Base-by-base conservation (phyloP, 1,140 invertebrate species). In the Drosophila obscura region DNA sequence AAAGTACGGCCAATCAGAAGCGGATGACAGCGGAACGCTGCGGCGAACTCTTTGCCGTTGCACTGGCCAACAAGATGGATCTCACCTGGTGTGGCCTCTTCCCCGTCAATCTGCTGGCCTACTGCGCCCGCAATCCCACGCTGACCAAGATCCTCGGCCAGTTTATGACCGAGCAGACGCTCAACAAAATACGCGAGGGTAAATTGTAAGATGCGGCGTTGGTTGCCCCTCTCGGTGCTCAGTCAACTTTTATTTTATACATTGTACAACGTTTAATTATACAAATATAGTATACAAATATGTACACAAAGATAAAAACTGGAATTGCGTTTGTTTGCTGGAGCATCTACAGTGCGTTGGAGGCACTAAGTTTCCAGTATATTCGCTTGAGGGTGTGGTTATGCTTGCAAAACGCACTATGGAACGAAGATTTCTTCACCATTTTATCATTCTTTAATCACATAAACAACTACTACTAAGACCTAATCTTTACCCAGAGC, bases 11-110 rank as follows among this genome's bases (percentile, higher is more conserved):
- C 4, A 93, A 92, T 16, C 94, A 95, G 73, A 89, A 84, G 31
- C 93, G 92, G 16, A 93, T 97, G 93, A 94, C 93, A 2, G 93
- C 94, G 1, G 93, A 95, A 77, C 93, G 96, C 28, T 97, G 96
- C 92, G 96, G 94, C 1, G 87, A 94, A 73, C 91, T 97, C 4
- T 95, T 94, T 91, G 94, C 94, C 0, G 92, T 96, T 15, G 95
- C 96, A 11, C 93, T 97, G 35, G 96, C 95, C 11, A 97, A 97
- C 91, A 94, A 95, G 91, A 73, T 96, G 53, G 91, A 94, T 53
- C 95, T 97, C 92, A 94, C 94, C 2, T 98, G 96, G 96, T 96
- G 97, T 68, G 93, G 93, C 15, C 55, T 94, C 3, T 94, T 96
- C 57, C 94, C 94, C 0, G 64, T 95, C 2, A 92, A 97, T 15